Evolutionary conservation across 2,797 vertebrate species (phyloP).

Genomic region (Gambelia wislizenii): DNA sequence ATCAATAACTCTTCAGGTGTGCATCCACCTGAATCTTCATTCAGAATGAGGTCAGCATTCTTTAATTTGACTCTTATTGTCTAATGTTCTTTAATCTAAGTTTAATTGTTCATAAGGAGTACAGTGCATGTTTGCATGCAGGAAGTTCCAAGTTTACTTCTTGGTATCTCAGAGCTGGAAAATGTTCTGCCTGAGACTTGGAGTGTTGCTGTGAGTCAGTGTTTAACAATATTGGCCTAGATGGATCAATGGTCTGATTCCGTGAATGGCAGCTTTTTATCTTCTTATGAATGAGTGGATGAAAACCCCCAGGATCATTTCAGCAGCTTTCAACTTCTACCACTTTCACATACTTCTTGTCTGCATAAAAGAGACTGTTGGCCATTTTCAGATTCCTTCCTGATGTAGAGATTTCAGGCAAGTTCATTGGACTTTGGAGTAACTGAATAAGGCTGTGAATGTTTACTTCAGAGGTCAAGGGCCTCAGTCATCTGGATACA

Average conservation of each 20-base stretch:
- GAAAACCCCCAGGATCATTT: background rate
- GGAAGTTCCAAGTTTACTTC: too few relatives aligned
- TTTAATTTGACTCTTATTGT: background rate
- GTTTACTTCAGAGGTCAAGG: background rate
- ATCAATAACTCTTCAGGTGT: background rate
- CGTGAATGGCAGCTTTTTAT: background rate
- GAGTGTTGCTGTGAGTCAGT: too few relatives aligned
- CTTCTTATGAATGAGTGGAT: too few relatives aligned
- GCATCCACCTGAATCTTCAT: background rate
- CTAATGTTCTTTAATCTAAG: background rate
- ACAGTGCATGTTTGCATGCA: background rate
- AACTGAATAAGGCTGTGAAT: background rate
- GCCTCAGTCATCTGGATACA: background rate
- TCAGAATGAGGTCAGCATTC: background rate
- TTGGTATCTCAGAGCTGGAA: too few relatives aligned
- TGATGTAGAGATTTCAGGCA: background rate
- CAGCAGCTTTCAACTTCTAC: background rate
- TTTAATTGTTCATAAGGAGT: background rate
- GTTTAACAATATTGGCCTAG: too few relatives aligned
- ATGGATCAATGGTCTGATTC: too few relatives aligned
- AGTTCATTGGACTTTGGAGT: background rate
- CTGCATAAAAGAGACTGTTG: background rate
- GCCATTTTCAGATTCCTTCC: background rate
- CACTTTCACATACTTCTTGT: background rate
- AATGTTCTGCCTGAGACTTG: too few relatives aligned